Conservation (phyloP, 2,888 invertebrate genomes). For the Netelia virgata region DNA sequence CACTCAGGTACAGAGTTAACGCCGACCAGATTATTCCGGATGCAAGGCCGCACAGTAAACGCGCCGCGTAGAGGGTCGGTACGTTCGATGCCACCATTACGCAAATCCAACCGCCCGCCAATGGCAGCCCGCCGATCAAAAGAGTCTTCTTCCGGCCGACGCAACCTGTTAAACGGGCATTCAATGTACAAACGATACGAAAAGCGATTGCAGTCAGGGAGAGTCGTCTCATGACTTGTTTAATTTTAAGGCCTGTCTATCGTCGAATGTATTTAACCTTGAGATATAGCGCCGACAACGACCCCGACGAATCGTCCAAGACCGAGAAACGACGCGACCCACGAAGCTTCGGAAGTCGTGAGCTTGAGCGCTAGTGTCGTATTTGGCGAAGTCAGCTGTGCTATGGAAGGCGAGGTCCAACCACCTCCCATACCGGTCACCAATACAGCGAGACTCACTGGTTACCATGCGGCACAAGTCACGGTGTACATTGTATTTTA, state of each 20-base stretch:
- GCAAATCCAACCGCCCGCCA: conserved; percentile 79
- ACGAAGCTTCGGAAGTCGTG: conserved; percentile 79
- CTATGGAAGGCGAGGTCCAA: conserved; percentile 83
- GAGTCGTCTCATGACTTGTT: background rate
- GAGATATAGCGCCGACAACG: conserved; percentile 77
- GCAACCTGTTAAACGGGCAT: conserved; percentile 71
- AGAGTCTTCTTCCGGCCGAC: conserved; percentile 80
- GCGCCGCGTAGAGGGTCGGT: conserved; percentile 79
- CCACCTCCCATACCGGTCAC: conserved; percentile 80
- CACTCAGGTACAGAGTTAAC: conserved; percentile 79
- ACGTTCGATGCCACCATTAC: conserved; percentile 78
- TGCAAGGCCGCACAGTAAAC: conserved; percentile 78
- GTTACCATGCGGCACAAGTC: background rate
- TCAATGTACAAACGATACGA: too few species aligned
- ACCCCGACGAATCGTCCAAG: conserved; percentile 80
- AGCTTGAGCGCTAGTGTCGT: conserved; percentile 72
- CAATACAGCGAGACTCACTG: conserved; percentile 76
- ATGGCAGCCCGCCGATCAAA: conserved; percentile 75
- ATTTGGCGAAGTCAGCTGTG: conserved; percentile 77
- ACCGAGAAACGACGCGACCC: conserved; percentile 81
- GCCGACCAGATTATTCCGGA: conserved; percentile 81
- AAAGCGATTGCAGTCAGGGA: too few species aligned
- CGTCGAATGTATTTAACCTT: conserved; percentile 74
- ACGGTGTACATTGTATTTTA: background rate
- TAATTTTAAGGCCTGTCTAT: background rate